Conservation (phyloP, 2,797 vertebrate species). For the Menidia menidia region DNA sequence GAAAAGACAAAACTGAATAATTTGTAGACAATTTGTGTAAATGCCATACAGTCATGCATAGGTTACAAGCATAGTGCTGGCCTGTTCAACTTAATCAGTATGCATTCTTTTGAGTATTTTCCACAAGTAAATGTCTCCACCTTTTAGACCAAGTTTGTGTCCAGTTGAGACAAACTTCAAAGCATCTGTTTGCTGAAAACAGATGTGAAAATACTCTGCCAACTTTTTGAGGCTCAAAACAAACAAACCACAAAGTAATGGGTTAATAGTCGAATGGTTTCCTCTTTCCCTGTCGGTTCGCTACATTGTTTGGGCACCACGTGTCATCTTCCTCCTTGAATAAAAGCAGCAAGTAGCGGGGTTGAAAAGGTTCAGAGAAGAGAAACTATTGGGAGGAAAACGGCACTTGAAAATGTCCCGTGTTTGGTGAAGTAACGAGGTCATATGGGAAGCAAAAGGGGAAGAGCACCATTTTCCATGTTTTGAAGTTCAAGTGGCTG, state of each 20-base stretch:
- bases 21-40: not conserved
- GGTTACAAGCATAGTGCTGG: not conserved
- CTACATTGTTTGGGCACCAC: conserved; percentile 38
- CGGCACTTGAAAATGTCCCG: conserved; percentile 54
- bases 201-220: conserved; percentile 54
- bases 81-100: not conserved
- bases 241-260: conserved; percentile 45
- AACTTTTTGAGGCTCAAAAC: conserved; percentile 44
- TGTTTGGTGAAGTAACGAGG: conserved; percentile 36
- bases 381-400: conserved; percentile 46
- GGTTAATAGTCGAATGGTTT: conserved; percentile 60
- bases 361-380: conserved; percentile 48
- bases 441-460: conserved; percentile 34
- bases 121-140: conserved; percentile 22
- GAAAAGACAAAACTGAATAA: not conserved
- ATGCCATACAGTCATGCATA: not conserved
- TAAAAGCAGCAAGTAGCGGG: conserved; percentile 37
- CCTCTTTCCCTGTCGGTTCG: conserved; percentile 53
- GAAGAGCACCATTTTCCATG: conserved; percentile 58
- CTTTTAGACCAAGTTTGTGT: conserved; percentile 45
- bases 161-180: conserved; percentile 52
- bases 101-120: conserved; percentile 10
- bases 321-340: conserved; percentile 39
- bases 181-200: conserved; percentile 54
- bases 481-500: conserved; percentile 79